Base-by-base conservation (phyloP, 2,888 invertebrate genomes). In the Lordiphosa fenestrarum region DNA sequence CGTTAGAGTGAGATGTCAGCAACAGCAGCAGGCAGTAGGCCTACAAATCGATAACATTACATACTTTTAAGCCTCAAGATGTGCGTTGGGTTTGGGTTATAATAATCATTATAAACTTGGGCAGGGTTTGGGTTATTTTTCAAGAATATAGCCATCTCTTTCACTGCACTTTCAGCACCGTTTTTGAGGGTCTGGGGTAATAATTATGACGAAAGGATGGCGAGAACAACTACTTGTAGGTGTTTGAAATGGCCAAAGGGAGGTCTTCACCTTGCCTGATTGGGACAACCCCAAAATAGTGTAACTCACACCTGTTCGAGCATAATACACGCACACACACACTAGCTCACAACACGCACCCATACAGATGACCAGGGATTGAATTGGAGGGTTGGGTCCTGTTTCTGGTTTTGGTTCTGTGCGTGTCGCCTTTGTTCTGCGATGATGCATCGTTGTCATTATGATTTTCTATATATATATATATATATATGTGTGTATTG, bases 401-500 rank as follows among this genome's bases (percentile, higher is more conserved):
- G 58, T 64, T 39, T 23, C 52, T 36, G 51, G 49, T 33, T 46
- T 37, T 66, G 63, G 67, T 52, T 82, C 74, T 84, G 69, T 82
- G 85, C 82, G 71, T 84, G 85, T 84, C 82, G 84, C 69, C 66
- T 82, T 78, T 78, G 85, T 78, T 78, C 74, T 71, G 71, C 55
- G 80, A 78, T 84, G 83, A 84, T 82, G 85, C 85, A 78, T 78
- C 83, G 64, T 74, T 84, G 71, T 84, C 80, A 78, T 78, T 78
- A 84, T 78, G 77, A 78, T 84, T 84, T 77, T 78, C 75, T 69
- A 77, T 60, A 82, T 74, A 66, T 52, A 35, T 44, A 42, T 53
- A 37, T 46, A 50, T 25, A 36, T 41, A 15, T 15, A 15, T 15
- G 15, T 15, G 15, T 15, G 36, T 30, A 10, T 36, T 48, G 35